Conservation (phyloP, 2,888 invertebrate species). For the Arge pagana region DNA sequence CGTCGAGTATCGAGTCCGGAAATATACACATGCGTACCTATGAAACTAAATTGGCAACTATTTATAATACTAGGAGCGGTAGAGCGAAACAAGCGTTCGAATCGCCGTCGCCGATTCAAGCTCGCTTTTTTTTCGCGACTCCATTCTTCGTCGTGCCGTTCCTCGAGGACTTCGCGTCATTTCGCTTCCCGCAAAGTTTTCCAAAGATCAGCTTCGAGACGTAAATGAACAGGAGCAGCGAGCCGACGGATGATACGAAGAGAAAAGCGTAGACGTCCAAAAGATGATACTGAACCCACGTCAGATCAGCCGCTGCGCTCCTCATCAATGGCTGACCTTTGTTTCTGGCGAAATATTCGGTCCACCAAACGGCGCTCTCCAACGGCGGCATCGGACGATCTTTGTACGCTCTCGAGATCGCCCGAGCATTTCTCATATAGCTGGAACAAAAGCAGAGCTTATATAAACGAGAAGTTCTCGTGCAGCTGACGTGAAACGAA, state of each 20-base stretch:
- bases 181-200: constrained; percentile 1
- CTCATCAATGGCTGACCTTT: constrained; percentile 31
- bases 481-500: too few species aligned
- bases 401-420: constrained; percentile 33
- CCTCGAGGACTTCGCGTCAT: not conserved
- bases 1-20: not conserved
- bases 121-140: constrained; percentile 6
- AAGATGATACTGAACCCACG: constrained; percentile 22
- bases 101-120: constrained; percentile 5
- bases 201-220: not conserved
- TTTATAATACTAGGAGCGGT: too few species aligned
- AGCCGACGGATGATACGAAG: constrained; percentile 2
- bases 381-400: constrained; percentile 34
- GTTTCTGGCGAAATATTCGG: constrained; percentile 36
- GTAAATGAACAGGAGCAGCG: constrained; percentile 8
- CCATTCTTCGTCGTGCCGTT: constrained; percentile 3
- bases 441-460: constrained; percentile 29
- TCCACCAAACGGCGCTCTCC: constrained; percentile 39
- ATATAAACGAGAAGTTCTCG: too few species aligned
- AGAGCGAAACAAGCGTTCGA: not conserved
- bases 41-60: constrained; percentile 1
- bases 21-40: not conserved
- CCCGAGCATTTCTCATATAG: constrained; percentile 31
- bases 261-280: constrained; percentile 22
- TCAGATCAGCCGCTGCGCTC: constrained; percentile 18